A percentile compares a stretch with the other conserved stretches of the same genome.
These are phyloP conservation scores for Coptodon rendalli DNA, from an alignment of 2,113 vertebrate genomes.

Conservation along the genomic window DNA sequence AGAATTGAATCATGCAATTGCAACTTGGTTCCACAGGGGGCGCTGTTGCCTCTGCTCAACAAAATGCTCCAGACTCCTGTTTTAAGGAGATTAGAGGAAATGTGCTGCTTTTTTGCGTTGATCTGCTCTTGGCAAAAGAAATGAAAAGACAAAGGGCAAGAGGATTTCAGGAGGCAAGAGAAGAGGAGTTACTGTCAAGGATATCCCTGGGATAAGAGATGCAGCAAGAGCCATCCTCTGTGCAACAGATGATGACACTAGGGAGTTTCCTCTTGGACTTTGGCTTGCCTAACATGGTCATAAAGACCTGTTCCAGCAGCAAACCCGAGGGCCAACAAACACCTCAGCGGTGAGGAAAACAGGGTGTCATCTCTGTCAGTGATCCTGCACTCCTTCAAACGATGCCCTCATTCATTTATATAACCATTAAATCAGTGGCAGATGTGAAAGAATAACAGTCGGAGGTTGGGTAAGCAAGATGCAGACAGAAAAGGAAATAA, in stretches of 20 bases:
- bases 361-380: slow-evolving; percentile 2
- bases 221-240: neutral
- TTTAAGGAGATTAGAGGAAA: neutral
- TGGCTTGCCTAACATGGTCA: slow-evolving; percentile 51
- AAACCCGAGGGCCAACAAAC: neutral
- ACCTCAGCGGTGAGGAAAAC: neutral
- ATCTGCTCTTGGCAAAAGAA: neutral
- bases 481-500: neutral
- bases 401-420: neutral
- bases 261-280: slow-evolving; percentile 15
- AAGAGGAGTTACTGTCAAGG: neutral
- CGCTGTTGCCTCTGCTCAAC: neutral
- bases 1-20: neutral
- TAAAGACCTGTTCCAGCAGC: neutral
- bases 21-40: neutral
- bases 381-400: neutral
- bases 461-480: slow-evolving; percentile 1
- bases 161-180: slow-evolving; percentile 7
- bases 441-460: slow-evolving; percentile 7
- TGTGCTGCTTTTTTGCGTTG: neutral
- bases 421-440: slow-evolving; percentile 10
- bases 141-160: neutral
- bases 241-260: slow-evolving; percentile 11
- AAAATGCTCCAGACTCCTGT: neutral
- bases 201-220: neutral